These are phyloP conservation scores for Cheilinus undulatus DNA, from an alignment of 2,113 vertebrate genomes.

Conservation along the genomic window DNA sequence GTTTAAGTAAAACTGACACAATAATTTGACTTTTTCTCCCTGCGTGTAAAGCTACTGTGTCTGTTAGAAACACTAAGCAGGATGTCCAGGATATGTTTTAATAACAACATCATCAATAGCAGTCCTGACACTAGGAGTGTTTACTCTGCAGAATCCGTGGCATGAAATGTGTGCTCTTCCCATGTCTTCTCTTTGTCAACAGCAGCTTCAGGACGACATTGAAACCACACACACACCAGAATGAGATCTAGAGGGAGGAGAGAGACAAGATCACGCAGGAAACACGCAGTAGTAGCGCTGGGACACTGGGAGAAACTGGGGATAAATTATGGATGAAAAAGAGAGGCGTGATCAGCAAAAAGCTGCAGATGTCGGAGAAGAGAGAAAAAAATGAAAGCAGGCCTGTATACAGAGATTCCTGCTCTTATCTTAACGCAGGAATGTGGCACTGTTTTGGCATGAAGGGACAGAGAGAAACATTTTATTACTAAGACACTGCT, in stretches of 20 bases:
- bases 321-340: slow-evolving; percentile 72
- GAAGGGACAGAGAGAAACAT: slow-evolving; percentile 15
- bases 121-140: slow-evolving; percentile 41
- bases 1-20: no score
- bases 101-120: slow-evolving; percentile 48
- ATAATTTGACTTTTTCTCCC: no score
- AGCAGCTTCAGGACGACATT: slow-evolving; percentile 16
- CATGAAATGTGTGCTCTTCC: slow-evolving; percentile 58
- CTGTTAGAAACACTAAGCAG: slow-evolving; percentile 27
- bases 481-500: not conserved
- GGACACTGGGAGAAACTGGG: slow-evolving; percentile 40
- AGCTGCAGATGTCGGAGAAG: slow-evolving; percentile 64
- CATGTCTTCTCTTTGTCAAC: slow-evolving; percentile 51
- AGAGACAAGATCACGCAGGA: slow-evolving; percentile 60
- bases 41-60: no score
- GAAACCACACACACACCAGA: slow-evolving; percentile 30
- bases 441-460: slow-evolving; percentile 38
- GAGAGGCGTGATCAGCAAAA: slow-evolving; percentile 41
- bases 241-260: slow-evolving; percentile 39
- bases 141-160: slow-evolving; percentile 22
- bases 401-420: slow-evolving; percentile 34
- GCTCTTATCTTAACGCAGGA: slow-evolving; percentile 37
- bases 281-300: slow-evolving; percentile 66
- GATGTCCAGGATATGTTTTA: slow-evolving; percentile 9
- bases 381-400: slow-evolving; percentile 22